Conservation (phyloP, 2,113 vertebrate species). For the Trogon melanurus region DNA sequence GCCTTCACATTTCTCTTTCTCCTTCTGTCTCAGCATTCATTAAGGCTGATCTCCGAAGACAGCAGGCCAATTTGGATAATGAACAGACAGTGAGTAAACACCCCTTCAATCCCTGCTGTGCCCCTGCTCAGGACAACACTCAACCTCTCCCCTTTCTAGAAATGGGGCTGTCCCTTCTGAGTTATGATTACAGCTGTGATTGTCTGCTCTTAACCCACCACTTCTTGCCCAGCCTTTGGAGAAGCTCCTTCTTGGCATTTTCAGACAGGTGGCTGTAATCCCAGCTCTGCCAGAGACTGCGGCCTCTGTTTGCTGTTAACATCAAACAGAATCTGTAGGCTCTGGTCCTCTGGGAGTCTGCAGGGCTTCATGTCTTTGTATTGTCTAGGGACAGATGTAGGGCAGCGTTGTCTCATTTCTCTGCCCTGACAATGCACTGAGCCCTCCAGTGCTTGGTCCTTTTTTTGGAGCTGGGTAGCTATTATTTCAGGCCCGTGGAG, state of each 20-base stretch:
- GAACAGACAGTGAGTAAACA: slow-evolving; percentile 79
- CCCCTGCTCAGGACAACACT: neutral
- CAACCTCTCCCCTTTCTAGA: neutral
- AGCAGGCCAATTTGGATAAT: slow-evolving; percentile 81
- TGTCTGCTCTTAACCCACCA: neutral
- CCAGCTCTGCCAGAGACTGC: neutral
- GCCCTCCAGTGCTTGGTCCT: neutral
- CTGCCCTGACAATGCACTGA: neutral
- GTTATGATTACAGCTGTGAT: neutral
- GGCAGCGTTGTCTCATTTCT: neutral
- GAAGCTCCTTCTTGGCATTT: neutral
- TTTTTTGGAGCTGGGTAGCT: neutral
- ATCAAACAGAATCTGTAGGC: neutral
- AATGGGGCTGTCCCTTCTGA: neutral
- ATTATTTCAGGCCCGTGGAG: neutral
- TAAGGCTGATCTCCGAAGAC: slow-evolving; percentile 89
- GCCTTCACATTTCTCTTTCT: slow-evolving; percentile 9
- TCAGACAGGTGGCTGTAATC: neutral
- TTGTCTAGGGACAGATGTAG: neutral
- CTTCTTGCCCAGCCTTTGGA: neutral
- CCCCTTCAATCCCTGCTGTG: neutral
- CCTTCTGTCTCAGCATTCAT: slow-evolving; percentile 82
- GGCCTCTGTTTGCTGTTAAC: neutral
- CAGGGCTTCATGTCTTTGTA: neutral
- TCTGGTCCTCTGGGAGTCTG: neutral